Percentiles rank a stretch among this genome's conserved stretches.
Evolutionary conservation across 2,797 vertebrate genomes (phyloP).

Genomic region (Smutsia gigantea): DNA sequence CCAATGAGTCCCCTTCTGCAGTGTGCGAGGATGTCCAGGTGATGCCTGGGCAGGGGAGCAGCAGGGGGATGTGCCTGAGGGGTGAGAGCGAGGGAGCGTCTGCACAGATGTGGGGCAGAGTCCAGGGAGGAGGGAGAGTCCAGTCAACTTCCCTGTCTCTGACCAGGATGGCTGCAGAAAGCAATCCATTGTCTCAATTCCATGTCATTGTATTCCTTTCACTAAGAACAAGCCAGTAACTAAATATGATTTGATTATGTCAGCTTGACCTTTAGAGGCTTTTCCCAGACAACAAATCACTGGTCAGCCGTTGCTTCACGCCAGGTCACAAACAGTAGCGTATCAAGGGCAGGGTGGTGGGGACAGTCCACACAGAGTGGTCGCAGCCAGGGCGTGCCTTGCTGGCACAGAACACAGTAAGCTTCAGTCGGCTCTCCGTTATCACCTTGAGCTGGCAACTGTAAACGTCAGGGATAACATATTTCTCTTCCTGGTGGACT

Average conservation of each 20-base stretch:
- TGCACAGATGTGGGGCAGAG: neutral
- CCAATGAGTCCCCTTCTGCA: neutral
- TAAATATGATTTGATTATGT: neutral
- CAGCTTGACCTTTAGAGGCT: neutral
- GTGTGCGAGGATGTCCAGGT: neutral
- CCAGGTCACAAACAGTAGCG: neutral
- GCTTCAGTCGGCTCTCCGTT: neutral
- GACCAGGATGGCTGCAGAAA: neutral
- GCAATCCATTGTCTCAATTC: neutral
- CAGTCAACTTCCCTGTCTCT: neutral
- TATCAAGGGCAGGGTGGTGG: neutral
- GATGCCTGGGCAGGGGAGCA: neutral
- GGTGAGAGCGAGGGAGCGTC: neutral
- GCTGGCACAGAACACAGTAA: neutral
- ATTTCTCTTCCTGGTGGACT: neutral
- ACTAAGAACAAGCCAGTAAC: neutral
- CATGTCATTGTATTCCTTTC: neutral
- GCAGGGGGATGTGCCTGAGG: neutral
- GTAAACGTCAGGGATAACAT: neutral
- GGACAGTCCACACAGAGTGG: accelerated
- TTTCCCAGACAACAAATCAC: neutral
- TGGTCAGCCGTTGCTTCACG: neutral
- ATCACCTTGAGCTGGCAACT: neutral
- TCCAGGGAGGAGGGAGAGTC: neutral
- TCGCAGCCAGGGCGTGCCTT: neutral